Conservation (phyloP, 1,140 invertebrate genomes). For the Parasteatoda tepidariorum region DNA sequence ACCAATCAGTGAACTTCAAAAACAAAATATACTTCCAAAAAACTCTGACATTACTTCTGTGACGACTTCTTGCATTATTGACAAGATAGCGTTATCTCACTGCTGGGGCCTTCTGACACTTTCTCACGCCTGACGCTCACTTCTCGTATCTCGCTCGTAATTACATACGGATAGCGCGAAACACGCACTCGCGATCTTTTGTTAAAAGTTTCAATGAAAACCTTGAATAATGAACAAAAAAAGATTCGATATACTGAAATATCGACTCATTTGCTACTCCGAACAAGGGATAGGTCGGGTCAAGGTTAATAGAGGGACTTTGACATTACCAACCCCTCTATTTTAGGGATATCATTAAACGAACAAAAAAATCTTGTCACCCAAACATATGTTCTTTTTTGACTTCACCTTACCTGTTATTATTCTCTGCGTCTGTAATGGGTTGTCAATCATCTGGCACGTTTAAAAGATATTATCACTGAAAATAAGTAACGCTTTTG, state of each 20-base stretch:
- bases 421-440: conserved; percentile 29
- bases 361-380: background rate
- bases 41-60: conserved; percentile 11
- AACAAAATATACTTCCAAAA: background rate
- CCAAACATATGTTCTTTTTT: background rate
- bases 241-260: background rate
- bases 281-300: conserved; percentile 19
- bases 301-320: conserved; percentile 56
- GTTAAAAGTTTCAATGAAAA: conserved; percentile 12
- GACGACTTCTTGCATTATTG: conserved; percentile 55
- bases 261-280: too few relatives aligned
- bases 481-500: too few relatives aligned
- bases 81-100: conserved; percentile 57
- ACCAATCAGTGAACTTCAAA: conserved; percentile 21
- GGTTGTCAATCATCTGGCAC: conserved; percentile 25
- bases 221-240: background rate
- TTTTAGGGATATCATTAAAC: background rate
- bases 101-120: conserved; percentile 40
- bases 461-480: background rate
- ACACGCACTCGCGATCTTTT: conserved; percentile 17
- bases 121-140: conserved; percentile 11
- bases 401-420: background rate
- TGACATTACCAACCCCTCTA: conserved; percentile 34
- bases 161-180: conserved; percentile 1
- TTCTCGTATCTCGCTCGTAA: conserved; percentile 8